Evolutionary conservation across 2,113 vertebrate species (phyloP), one percentile per base, ranked within the genome.

Genomic region (Rhinogobius similis): DNA sequence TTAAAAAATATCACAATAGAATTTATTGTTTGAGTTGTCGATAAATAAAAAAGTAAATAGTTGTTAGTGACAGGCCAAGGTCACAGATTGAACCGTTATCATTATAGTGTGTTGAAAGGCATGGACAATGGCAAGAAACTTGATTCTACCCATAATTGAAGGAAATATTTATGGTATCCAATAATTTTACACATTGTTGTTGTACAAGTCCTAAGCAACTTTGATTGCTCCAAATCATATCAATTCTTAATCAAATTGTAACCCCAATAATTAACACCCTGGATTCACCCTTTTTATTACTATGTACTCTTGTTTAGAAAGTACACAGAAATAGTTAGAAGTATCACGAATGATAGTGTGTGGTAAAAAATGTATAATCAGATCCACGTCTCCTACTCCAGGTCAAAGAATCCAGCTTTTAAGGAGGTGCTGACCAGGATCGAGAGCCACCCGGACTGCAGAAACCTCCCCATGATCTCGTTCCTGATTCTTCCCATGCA

Each of bases 401-500:
- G 85, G 80, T 93, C 94, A 76, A 98, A 94, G 68, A 99, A 94
- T 41, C 90, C 95, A 1, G 81, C 87, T 0, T 98, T 99, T 39
- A 98, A 97, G 83, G 97, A 98, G 81, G 94, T 84, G 0, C 10
- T 99, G 62, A 92, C 91, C 18, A 91, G 92, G 73, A 97, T 98
- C 0, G 98, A 99, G 86, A 83, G 91, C 75, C 94, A 98, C 1
- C 91, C 95, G 70, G 97, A 98, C 1, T 99, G 98, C 77, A 86
- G 95, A 82, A 99, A 97, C 76, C 85, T 99, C 61, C 97, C 97
- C 5, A 98, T 99, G 97, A 96, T 96, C 90, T 99, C 98, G 1
- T 99, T 99, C 82, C 97, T 99, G 74, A 99, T 99, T 63, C 96
- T 98, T 20, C 98, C 98, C 74, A 99, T 99, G 98, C 98, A 99